Evolutionary conservation across 2,113 vertebrate genomes (phyloP).

Genomic region (Mirounga angustirostris): DNA sequence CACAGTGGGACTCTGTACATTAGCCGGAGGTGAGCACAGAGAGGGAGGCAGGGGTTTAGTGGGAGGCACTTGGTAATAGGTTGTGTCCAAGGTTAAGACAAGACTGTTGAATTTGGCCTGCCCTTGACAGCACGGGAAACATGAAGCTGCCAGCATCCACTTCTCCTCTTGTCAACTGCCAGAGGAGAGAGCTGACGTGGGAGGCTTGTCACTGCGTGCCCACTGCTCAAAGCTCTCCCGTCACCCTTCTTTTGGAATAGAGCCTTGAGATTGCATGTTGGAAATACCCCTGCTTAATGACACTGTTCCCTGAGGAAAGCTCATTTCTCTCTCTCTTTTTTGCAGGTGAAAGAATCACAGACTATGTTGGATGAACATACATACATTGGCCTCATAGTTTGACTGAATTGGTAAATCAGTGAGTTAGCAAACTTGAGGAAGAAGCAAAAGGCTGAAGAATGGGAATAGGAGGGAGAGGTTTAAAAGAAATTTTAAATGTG

Average conservation of each 20-base stretch:
- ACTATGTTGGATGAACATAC: background rate
- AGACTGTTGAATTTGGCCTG: background rate
- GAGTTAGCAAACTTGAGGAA: slow-evolving; percentile 6
- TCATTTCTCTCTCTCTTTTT: background rate
- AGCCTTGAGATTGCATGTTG: background rate
- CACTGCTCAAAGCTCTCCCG: background rate
- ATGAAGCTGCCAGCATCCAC: background rate
- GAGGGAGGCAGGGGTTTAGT: background rate
- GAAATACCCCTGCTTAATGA: background rate
- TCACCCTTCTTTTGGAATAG: background rate
- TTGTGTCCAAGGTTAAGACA: background rate
- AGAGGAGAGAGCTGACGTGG: background rate
- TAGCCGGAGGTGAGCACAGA: background rate
- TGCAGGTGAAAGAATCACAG: background rate
- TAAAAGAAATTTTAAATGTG: slow-evolving; percentile 45
- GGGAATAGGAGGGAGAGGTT: background rate
- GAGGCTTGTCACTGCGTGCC: background rate
- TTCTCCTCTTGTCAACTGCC: background rate
- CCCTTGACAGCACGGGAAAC: background rate
- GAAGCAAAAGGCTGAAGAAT: background rate
- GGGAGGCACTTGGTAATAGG: background rate
- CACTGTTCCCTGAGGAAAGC: background rate
- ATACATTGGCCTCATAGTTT: background rate
- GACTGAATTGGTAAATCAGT: background rate
- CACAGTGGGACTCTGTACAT: background rate